Evolutionary conservation across 2,888 invertebrate species (phyloP), one percentile per base, ranked within the genome.

Genomic region (Acrobasis suavella): DNA sequence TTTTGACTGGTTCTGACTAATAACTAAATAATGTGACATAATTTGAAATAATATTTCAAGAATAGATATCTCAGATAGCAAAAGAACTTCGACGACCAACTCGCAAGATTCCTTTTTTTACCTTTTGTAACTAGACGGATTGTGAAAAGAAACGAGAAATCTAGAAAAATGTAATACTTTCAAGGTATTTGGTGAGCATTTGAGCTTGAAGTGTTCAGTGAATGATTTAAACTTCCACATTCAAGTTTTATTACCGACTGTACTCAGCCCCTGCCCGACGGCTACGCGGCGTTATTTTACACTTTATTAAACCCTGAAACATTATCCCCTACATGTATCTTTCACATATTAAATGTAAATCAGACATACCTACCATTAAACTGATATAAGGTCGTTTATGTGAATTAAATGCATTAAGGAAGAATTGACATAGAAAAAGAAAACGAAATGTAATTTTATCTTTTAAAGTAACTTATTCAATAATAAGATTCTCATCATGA

Each of bases 181-280:
- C 7, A 0, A n/a, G 15, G 16, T 38, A 10, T 15, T 38, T 55
- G 37, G 37, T 38, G 54, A 55, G 37, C 39, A 16, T 54, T 54
- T 38, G n/a, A n/a, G 9, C 15, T 39, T 72, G 67, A 71, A 70
- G 66, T 69, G 71, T 72, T 69, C 70, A 69, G 68, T 65, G 66
- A 69, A 71, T 77, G 78, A 80, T 81, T 76, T 80, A 81, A 71
- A 72, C 65, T 69, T 61, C 67, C 72, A 71, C 71, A 75, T 80
- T 80, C 75, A 80, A 80, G 32, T 75, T 81, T 80, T 77, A 80
- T 65, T 66, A 65, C 64, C n/a, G 14, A 63, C 62, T 64, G 64
- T 68, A 65, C 67, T 65, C 56, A 60, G 64, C 65, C 62, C 66
- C 56, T 62, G 64, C 65, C 62, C 58, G 60, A 52, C 62, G 58